Conservation (phyloP, 2,113 vertebrate genomes). For the Halcyon malimbica region DNA sequence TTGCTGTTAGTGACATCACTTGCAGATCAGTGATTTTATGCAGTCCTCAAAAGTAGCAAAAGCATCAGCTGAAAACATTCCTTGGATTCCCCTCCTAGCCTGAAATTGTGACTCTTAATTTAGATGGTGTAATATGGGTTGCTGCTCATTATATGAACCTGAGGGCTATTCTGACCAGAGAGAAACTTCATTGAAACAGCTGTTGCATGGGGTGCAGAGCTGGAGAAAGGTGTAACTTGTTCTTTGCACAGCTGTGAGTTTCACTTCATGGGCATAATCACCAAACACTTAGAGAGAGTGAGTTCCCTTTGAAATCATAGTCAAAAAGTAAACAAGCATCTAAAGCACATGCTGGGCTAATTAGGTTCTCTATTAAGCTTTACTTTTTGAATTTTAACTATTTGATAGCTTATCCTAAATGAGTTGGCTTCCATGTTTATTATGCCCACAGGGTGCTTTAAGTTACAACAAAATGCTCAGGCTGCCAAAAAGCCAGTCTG, state of each 20-base stretch:
- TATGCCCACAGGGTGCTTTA: background rate
- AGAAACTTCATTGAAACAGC: background rate
- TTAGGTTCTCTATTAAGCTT: background rate
- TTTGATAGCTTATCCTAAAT: background rate
- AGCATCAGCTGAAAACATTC: background rate
- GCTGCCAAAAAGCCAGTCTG: background rate
- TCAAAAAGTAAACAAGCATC: conserved; percentile 8
- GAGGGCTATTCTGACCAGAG: background rate
- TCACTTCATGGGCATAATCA: background rate
- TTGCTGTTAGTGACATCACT: background rate
- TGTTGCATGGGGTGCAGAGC: background rate
- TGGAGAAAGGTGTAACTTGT: background rate
- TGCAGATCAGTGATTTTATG: background rate
- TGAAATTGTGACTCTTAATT: background rate
- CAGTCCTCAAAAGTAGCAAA: background rate
- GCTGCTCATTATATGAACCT: background rate
- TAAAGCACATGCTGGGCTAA: background rate
- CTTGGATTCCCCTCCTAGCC: background rate
- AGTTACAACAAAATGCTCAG: background rate
- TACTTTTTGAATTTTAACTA: background rate
- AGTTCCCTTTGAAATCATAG: conserved; percentile 8
- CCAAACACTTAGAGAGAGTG: background rate
- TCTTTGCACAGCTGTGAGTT: background rate
- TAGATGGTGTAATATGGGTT: background rate
- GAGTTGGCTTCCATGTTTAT: background rate